Percentiles rank a stretch among this genome's conserved stretches.
Conservation (phyloP, 2,797 vertebrate genomes). For the Cryptoblepharus egeriae region DNA sequence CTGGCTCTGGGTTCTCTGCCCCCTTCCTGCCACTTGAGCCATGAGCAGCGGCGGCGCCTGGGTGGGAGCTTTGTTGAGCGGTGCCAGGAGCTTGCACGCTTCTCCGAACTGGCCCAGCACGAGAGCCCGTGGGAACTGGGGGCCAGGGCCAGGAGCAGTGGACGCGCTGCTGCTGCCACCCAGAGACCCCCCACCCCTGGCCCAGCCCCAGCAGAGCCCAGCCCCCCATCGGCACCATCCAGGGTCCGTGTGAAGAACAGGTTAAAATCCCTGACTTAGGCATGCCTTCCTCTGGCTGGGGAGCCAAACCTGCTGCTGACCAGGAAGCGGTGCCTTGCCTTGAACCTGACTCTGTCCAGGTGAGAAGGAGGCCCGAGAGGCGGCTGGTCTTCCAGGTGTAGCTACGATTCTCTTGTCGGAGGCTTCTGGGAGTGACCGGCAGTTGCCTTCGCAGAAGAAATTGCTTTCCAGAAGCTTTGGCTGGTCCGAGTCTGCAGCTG, state of each 20-base stretch:
- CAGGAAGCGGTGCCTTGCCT: too few relatives aligned
- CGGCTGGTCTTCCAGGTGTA: too few relatives aligned
- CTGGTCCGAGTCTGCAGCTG: too few relatives aligned
- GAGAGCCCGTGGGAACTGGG: constrained; percentile 72
- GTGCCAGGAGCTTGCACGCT: constrained; percentile 87
- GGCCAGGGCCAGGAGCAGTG: constrained; percentile 25
- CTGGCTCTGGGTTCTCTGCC: constrained; percentile 14
- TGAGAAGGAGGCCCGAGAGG: too few relatives aligned
- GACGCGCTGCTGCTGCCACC: constrained; percentile 54
- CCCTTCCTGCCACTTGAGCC: constrained; percentile 53
- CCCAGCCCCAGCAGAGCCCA: constrained; percentile 49
- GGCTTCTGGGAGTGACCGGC: too few relatives aligned
- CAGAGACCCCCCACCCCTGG: constrained; percentile 28
- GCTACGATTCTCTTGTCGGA: too few relatives aligned
- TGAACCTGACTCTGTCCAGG: too few relatives aligned
- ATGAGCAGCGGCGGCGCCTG: constrained; percentile 52
- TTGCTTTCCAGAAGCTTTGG: too few relatives aligned
- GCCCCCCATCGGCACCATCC: constrained; percentile 17
- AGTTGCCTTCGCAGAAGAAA: too few relatives aligned
- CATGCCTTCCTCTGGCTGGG: too few relatives aligned
- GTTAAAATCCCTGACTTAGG: too few relatives aligned
- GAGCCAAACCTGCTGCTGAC: too few relatives aligned
- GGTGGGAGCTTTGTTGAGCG: constrained; percentile 87
- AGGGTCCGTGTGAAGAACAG: constrained; percentile 55
- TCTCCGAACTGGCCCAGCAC: constrained; percentile 58